These are phyloP conservation scores for Ectropis crepuscularia DNA, from an alignment of 2,888 invertebrate species.

Conservation along the genomic window DNA sequence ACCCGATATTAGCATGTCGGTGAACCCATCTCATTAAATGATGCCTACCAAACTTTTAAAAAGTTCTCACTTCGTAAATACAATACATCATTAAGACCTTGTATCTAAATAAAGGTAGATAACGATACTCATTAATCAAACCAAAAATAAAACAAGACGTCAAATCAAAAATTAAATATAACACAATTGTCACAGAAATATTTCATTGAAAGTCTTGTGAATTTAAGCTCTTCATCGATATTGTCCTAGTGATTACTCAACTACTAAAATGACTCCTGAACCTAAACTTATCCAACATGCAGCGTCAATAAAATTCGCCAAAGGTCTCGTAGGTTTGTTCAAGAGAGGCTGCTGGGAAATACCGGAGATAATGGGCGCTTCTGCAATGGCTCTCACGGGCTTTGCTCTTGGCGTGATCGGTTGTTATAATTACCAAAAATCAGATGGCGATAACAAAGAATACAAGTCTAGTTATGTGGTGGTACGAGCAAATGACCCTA, in stretches of 20 bases:
- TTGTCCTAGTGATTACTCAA: not conserved
- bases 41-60: too few relatives aligned
- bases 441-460: constrained; percentile 86
- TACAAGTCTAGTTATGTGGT: constrained; percentile 86
- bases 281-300: constrained; percentile 62
- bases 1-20: too few relatives aligned
- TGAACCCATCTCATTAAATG: too few relatives aligned
- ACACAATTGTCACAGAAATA: too few relatives aligned
- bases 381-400: constrained; percentile 84
- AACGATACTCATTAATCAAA: too few relatives aligned
- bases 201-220: too few relatives aligned
- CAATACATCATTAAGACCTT: too few relatives aligned
- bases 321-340: constrained; percentile 58
- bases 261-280: constrained; percentile 52
- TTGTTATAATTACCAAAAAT: constrained; percentile 70
- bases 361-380: constrained; percentile 88
- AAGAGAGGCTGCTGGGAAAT: constrained; percentile 86
- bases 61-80: too few relatives aligned
- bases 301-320: constrained; percentile 53
- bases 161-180: too few relatives aligned
- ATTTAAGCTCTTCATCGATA: too few relatives aligned
- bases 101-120: too few relatives aligned
- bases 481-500: constrained; percentile 87
- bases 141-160: too few relatives aligned
- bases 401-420: constrained; percentile 75